phyloP scores from a whole-genome alignment of 2,113 vertebrate species.

The Myodes glareolus region DNA sequence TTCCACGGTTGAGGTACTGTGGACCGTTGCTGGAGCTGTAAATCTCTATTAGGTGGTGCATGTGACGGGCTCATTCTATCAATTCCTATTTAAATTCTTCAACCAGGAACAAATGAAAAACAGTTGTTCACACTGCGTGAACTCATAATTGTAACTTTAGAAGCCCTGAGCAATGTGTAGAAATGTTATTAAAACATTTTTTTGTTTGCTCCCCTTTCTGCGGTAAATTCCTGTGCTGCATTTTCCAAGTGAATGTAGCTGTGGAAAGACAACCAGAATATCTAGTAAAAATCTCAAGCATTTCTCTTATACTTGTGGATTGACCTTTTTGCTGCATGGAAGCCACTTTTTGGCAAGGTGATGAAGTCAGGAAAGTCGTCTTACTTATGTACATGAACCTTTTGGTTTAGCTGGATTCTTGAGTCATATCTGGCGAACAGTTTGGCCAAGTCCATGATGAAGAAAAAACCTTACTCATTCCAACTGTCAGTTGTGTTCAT shows the following conservation, averaged over 20 bases:
- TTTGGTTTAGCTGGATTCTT: neutral
- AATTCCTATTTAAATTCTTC: constrained; percentile 69
- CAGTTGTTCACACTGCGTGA: constrained; percentile 70
- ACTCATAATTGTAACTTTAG: constrained; percentile 73
- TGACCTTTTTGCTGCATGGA: constrained; percentile 44
- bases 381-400: neutral
- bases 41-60: constrained; percentile 8
- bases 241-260: constrained; percentile 59
- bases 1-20: neutral
- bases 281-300: constrained; percentile 52
- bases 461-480: neutral
- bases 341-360: constrained; percentile 29
- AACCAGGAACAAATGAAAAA: constrained; percentile 73
- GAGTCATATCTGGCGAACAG: neutral
- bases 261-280: constrained; percentile 56
- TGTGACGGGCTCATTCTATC: constrained; percentile 62
- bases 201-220: constrained; percentile 74
- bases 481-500: neutral
- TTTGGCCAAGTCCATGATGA: neutral
- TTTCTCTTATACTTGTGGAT: constrained; percentile 53
- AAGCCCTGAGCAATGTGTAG: constrained; percentile 74
- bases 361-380: neutral
- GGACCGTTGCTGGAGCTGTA: constrained; percentile 48
- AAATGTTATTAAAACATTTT: constrained; percentile 80
- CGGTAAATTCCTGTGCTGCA: constrained; percentile 76